Percentiles rank a stretch among this genome's conserved stretches.
Evolutionary conservation across 2,888 invertebrate genomes (phyloP).

Genomic region (Geophilus truncorum): DNA sequence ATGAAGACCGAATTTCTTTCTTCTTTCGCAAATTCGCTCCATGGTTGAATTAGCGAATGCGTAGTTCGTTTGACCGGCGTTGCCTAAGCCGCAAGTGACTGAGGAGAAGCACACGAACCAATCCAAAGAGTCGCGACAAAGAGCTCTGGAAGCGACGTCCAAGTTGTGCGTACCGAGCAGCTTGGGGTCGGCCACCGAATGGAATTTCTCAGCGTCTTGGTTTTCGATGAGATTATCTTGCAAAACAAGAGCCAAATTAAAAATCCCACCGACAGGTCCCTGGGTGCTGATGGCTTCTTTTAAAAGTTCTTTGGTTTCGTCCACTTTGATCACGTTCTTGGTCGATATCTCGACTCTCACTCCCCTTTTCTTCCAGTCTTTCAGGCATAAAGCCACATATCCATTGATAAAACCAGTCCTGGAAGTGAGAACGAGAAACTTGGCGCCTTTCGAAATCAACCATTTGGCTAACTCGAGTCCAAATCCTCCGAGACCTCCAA

Average conservation of each 20-base stretch:
- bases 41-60: slow-evolving; percentile 95
- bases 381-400: slow-evolving; percentile 81
- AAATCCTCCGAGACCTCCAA: slow-evolving; percentile 89
- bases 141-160: slow-evolving; percentile 69
- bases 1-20: slow-evolving; percentile 76
- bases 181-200: slow-evolving; percentile 77
- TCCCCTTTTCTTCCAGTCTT: slow-evolving; percentile 53
- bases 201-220: slow-evolving; percentile 72
- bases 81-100: slow-evolving; percentile 93
- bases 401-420: slow-evolving; percentile 85
- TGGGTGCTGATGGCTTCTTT: slow-evolving; percentile 58
- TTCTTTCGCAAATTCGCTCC: slow-evolving; percentile 88
- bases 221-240: slow-evolving; percentile 83
- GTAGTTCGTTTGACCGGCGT: slow-evolving; percentile 94
- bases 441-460: slow-evolving; percentile 82
- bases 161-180: slow-evolving; percentile 74
- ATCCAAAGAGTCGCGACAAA: slow-evolving; percentile 67
- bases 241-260: slow-evolving; percentile 88
- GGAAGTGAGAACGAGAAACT: slow-evolving; percentile 76
- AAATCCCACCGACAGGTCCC: slow-evolving; percentile 77
- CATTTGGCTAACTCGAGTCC: slow-evolving; percentile 89
- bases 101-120: slow-evolving; percentile 96
- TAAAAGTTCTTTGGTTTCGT: slow-evolving; percentile 67
- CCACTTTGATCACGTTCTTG: slow-evolving; percentile 61
- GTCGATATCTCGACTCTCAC: slow-evolving; percentile 41